phyloP scores from a whole-genome alignment of 2,888 invertebrate genomes.

The Hoplodrina blanda region DNA sequence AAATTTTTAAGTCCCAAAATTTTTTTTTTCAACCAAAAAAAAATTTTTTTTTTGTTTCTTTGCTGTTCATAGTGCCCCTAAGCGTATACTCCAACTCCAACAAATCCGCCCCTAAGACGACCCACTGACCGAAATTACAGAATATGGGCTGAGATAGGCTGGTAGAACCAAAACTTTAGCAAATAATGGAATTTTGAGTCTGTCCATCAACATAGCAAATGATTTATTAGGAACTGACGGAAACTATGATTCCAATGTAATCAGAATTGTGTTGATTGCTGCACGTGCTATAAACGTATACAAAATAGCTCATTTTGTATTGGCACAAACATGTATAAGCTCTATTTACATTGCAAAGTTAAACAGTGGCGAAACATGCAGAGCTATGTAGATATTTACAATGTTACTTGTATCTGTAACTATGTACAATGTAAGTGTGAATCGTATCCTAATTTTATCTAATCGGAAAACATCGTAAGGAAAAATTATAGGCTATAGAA shows the following conservation, averaged over 20 bases:
- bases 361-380: constrained; percentile 26
- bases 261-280: constrained; percentile 27
- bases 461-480: too few species aligned
- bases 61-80: too few species aligned
- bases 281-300: constrained; percentile 29
- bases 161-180: neutral
- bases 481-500: too few species aligned
- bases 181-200: neutral
- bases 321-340: constrained; percentile 16
- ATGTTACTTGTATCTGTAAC: neutral
- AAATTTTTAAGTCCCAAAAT: too few species aligned
- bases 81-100: too few species aligned
- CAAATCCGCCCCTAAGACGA: too few species aligned
- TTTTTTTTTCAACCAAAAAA: too few species aligned
- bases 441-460: too few species aligned
- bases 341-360: constrained; percentile 48
- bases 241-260: constrained; percentile 28
- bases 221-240: constrained; percentile 16
- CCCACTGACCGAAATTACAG: too few species aligned
- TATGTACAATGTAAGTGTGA: too few species aligned
- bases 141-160: too few species aligned
- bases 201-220: constrained; percentile 15
- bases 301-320: constrained; percentile 42
- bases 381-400: neutral
- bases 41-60: too few species aligned